Percentiles rank a stretch among this genome's conserved stretches.
Conservation (phyloP, 2,113 vertebrate species). For the Heteronetta atricapilla region DNA sequence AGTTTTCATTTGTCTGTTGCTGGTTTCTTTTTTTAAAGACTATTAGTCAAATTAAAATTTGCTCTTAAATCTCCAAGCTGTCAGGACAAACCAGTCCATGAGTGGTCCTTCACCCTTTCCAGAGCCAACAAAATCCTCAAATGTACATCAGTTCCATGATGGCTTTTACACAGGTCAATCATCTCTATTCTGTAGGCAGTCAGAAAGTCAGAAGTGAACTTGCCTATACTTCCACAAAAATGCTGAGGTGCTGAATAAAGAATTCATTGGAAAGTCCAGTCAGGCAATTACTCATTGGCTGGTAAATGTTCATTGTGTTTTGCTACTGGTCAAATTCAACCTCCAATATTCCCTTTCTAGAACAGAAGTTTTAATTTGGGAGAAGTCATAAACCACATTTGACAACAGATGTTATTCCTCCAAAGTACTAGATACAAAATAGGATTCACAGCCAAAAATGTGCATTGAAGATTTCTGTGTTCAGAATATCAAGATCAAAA, state of each 20-base stretch:
- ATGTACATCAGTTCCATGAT: background rate
- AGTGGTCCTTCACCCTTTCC: background rate
- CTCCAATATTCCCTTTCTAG: constrained; percentile 20
- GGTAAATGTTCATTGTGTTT: constrained; percentile 26
- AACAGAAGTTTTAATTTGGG: constrained; percentile 46
- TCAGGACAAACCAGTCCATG: constrained; percentile 47
- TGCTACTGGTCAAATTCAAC: constrained; percentile 45
- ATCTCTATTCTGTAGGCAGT: background rate
- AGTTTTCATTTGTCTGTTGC: background rate
- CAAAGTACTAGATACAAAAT: constrained; percentile 39
- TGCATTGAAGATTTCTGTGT: background rate
- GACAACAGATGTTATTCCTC: constrained; percentile 33
- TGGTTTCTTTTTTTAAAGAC: background rate
- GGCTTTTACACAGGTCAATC: background rate
- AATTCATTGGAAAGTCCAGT: background rate
- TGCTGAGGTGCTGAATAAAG: constrained; percentile 38
- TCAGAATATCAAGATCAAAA: constrained; percentile 28
- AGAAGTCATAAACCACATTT: constrained; percentile 61
- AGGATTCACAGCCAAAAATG: constrained; percentile 42
- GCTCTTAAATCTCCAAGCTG: background rate
- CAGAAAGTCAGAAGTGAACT: constrained; percentile 9
- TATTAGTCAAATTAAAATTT: constrained; percentile 32
- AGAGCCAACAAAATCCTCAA: background rate
- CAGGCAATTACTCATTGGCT: background rate
- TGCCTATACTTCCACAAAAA: constrained; percentile 16